Evolutionary conservation across 2,888 invertebrate species (phyloP), one percentile per base, ranked within the genome.

Genomic region (Macaria notata): DNA sequence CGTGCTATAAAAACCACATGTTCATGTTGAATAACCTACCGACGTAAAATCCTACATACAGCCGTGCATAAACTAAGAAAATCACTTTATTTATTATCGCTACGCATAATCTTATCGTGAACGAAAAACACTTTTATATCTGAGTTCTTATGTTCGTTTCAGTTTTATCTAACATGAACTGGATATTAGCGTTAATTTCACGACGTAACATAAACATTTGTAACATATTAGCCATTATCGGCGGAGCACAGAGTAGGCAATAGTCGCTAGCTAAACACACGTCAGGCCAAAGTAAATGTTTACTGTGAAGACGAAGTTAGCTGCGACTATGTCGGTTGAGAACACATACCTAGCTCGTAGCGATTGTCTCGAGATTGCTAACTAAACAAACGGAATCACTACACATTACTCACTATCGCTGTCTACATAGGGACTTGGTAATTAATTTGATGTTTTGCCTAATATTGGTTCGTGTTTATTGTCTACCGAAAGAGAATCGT

Each of bases 201-300:
- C 73, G 76, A 77, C 75, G 77, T 77, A 79, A 78, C 77, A 78
- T 77, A 83, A 84, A 86, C 83, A 83, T 74, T 81, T 81, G 77
- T 81, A 79, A 78, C 78, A 76, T 76, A 78, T 80, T 81, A 83
- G 74, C 78, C 75, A 83, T 81, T 84, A 84, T 82, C 79, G 79
- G 47, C 42, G 47, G 31, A 58, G 19, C 47, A 50, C 51, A 59
- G 54, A 49, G 9, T 59, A 48, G 4, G 47, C 42, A 52, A 55
- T 59, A 59, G 59, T 59, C 45, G 46, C 51, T 36, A n/a, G 9
- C 76, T 76, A 72, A 79, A 76, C 78, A 79, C 76, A 79, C 82
- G 83, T 81, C 79, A 79, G 65, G 70, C 68, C 65, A 71, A 59
- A 72, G 73, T 69, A 80, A 83, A 86, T 84, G 75, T 86, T 86